Base-by-base conservation (phyloP, 2,797 vertebrate genomes). In the Lophura swinhoii region DNA sequence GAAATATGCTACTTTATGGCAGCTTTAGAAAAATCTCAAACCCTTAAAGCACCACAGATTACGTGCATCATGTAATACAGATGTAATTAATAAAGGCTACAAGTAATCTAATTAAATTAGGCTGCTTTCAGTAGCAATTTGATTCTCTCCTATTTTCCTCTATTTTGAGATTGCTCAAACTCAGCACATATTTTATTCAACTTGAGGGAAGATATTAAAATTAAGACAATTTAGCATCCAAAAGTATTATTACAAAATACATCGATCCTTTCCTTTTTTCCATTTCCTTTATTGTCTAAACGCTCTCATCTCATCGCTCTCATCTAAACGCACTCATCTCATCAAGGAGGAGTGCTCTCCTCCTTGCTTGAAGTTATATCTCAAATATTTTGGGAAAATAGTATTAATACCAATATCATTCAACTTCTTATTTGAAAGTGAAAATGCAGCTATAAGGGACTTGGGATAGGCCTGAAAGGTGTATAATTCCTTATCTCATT, bases 31-130 rank as follows among this genome's bases (percentile, higher is more conserved):
- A 70, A 72, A 44, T 51, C 33, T 56, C n/a, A 88, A 67, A 70
- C 23, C 26, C 18, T 67, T 33, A 41, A 58, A 76, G 6, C 9
- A 77, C 17, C 39, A 49, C 26, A 29, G 6, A 78, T 49, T 62
- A 60, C 56, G 88, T 84, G 77, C 43, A 71, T 18, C 4, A 14
- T 10, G 14, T 13, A 58, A 18, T 1, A 58, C 3, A 78, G 51
- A 72, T 70, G 21, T 62, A 94, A 91, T 96, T 91, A 93, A 95
- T 95, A 95, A 95, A 95, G 43, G 23, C 46, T 79, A 87, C 46
- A 73, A 75, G 17, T 70, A 74, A 93, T 93, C 74, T 95, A 96
- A 95, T 94, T 93, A 95, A 89, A 55, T 67, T 84, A 83, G 67
- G 71, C 24, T 83, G 84, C 84, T 97, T 96, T 84, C 88, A 96